A percentile compares a stretch with the other conserved stretches of the same genome.
phyloP scores from a whole-genome alignment of 2,113 vertebrate genomes.

The Tachuris rubrigastra region DNA sequence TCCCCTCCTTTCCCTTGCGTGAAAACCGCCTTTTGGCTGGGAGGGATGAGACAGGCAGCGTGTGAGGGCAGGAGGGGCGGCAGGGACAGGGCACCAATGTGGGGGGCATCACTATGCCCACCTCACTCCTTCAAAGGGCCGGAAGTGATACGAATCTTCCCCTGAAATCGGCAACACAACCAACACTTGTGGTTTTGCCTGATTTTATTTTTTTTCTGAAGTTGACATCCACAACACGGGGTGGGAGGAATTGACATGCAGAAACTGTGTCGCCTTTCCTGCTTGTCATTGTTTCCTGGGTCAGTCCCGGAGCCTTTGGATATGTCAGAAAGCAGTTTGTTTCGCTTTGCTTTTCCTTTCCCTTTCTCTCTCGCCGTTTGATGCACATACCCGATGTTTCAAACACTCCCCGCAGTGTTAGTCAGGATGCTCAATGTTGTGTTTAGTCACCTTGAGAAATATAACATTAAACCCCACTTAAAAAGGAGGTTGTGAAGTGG shows the following conservation, averaged over 20 bases:
- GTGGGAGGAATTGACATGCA: conserved; percentile 49
- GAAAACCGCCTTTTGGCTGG: conserved; percentile 1
- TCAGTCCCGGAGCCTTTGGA: background rate
- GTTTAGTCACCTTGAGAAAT: conserved; percentile 63
- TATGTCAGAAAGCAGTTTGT: background rate
- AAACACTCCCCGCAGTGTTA: background rate
- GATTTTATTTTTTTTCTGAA: background rate
- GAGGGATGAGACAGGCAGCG: background rate
- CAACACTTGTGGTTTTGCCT: background rate
- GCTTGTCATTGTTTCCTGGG: background rate
- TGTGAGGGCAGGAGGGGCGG: background rate
- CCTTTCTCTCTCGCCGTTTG: background rate
- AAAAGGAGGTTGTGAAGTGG: conserved; percentile 57
- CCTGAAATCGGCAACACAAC: background rate
- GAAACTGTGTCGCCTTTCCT: conserved; percentile 23
- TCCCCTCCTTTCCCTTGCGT: conserved; percentile 67
- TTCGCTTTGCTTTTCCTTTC: background rate
- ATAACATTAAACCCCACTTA: conserved; percentile 61
- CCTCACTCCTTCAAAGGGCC: background rate
- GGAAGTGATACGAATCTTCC: background rate
- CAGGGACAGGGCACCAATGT: fast-evolving
- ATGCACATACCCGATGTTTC: background rate
- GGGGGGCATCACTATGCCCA: fast-evolving
- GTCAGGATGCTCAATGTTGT: conserved; percentile 28
- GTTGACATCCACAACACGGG: background rate